A percentile compares a stretch with the other conserved stretches of the same genome.
phyloP scores from a whole-genome alignment of 2,888 invertebrate genomes.

The Thumatha senex region DNA sequence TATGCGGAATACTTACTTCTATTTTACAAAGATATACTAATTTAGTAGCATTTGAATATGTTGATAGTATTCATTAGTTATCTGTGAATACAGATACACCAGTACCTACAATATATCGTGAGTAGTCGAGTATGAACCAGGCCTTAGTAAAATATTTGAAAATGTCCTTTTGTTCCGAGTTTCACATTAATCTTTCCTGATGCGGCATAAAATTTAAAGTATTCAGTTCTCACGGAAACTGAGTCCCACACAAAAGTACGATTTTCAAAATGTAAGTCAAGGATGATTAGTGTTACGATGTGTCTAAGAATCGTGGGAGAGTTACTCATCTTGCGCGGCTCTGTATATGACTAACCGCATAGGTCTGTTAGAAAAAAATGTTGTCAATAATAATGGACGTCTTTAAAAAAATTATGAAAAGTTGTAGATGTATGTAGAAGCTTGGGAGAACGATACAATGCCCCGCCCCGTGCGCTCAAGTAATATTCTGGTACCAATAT shows the following conservation, averaged over 20 bases:
- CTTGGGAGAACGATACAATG: conserved; percentile 47
- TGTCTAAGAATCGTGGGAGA: conserved; percentile 72
- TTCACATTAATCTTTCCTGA: conserved; percentile 49
- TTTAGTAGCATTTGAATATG: neutral
- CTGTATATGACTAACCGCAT: conserved; percentile 47
- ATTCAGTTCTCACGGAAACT: conserved; percentile 76
- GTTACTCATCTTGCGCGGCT: conserved; percentile 52
- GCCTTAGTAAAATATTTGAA: conserved; percentile 18
- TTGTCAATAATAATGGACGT: conserved; percentile 51
- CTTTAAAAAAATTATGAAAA: conserved; percentile 48
- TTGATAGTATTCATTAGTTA: conserved; percentile 25
- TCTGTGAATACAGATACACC: too few species aligned
- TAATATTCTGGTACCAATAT: conserved; percentile 16
- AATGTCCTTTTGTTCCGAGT: conserved; percentile 39
- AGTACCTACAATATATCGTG: too few species aligned
- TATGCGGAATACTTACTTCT: too few species aligned
- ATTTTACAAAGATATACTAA: too few species aligned
- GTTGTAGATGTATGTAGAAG: conserved; percentile 26
- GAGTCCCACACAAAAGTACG: conserved; percentile 74
- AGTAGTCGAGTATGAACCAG: conserved; percentile 13
- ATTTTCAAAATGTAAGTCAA: conserved; percentile 79
- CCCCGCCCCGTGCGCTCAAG: conserved; percentile 27
- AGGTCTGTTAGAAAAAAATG: conserved; percentile 43
- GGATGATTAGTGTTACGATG: conserved; percentile 70
- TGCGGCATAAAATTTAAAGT: conserved; percentile 59